Base-by-base conservation (phyloP, 2,113 vertebrate species). In the Thymallus thymallus region DNA sequence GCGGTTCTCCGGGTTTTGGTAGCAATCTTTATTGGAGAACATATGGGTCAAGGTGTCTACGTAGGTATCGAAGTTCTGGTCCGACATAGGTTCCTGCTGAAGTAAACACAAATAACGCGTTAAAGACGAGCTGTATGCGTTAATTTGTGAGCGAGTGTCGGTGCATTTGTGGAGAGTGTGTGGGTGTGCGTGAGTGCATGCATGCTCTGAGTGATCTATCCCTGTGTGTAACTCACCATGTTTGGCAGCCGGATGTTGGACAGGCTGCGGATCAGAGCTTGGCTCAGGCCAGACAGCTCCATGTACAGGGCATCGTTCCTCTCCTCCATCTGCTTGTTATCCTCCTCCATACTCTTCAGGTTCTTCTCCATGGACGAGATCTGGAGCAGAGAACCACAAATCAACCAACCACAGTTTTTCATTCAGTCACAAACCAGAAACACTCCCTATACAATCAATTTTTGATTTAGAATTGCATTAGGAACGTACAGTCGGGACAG, bases 331-430 rank as follows among this genome's bases (percentile, higher is more conserved):
- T 97, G 94, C 82, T 96, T 96, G 70, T 99, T 99, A 82, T 99
- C 98, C 77, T 99, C 96, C 79, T 99, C 97, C 24, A 99, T 97
- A 88, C 83, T 97, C 91, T 94, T 95, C 78, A 99, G 93, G 90
- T 98, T 99, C 85, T 94, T 97, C 91, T 99, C 97, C 97, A 99
- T 98, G 61, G 93, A 96, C 23, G 95, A 96, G 86, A 99, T 98
- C 98, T 99, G 72, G 48, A 75, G 32, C 48, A 71, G 2, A 74
- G 16, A 68, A 26, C 29, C 56, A 60, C n/a, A 22, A 60, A 60
- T 13, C 63, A 32, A 26, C 14, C 29, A 32, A 30, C 63, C 12
- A 65, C 32, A 23, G 45, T 13, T 26, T 6, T 41, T 69, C 24
- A 16, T 22, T 23, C 22, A 60, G 46, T 46, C 30, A 46, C 20